Base-by-base conservation (phyloP, 2,113 vertebrate species). In the Tetraodon nigroviridis region DNA sequence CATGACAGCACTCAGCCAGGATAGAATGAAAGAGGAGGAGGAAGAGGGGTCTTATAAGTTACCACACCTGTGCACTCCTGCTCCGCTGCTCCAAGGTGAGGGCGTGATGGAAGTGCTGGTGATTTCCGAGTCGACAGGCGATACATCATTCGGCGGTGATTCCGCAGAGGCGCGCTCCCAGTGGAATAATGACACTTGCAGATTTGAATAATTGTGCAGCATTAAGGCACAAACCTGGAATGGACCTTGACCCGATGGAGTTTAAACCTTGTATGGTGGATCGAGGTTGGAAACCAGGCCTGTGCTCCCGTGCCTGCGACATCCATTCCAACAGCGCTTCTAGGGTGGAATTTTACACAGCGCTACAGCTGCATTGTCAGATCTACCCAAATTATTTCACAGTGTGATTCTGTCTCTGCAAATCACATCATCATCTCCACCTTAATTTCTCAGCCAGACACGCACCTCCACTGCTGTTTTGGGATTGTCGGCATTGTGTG, bases 131-230 rank as follows among this genome's bases (percentile, higher is more conserved):
- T 70, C 69, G 89, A 88, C 88, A 86, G 86, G 86, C 71, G 84
- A 88, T 90, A 82, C 84, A 90, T 89, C 88, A 89, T 88, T 86
- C 83, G 81, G 76, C 78, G 80, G 80, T 17, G 29, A 41, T 58
- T 74, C 84, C 75, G 1, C 63, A 12, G 76, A 83, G 80, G 73
- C 64, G 53, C 64, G 47, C 72, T 78, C 75, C 84, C 85, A 86
- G 74, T 76, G 76, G 75, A 78, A 78, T 80, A 78, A 79, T 85
- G 88, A 83, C 77, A 83, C 71, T 80, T 51, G 45, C 83, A 81
- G 74, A 75, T 87, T 79, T 82, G 82, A 86, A 84, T 76, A 86
- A 86, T 82, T 71, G 47, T 50, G 63, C 70, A 70, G 78, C 75
- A 76, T 81, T 80, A 73, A 81, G 75, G 70, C 77, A 69, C 76